Conservation (phyloP, 2,888 invertebrate species). For the Pristionchus exspectatus region DNA sequence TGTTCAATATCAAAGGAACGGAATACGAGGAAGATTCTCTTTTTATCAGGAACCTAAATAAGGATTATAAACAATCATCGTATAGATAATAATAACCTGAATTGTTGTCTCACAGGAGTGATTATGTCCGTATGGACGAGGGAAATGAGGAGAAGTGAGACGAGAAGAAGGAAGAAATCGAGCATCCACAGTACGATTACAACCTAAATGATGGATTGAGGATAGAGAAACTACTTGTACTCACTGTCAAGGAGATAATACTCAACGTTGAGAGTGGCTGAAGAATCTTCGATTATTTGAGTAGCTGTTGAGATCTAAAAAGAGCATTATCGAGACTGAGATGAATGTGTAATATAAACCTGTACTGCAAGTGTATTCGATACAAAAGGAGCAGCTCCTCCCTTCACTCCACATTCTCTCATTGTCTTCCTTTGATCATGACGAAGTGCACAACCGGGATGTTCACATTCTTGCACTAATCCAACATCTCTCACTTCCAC, state of each 20-base stretch:
- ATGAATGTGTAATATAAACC: constrained; percentile 11
- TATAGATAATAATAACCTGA: constrained; percentile 24
- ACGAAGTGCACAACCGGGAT: constrained; percentile 67
- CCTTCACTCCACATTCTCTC: constrained; percentile 60
- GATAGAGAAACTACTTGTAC: background rate
- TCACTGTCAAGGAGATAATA: constrained; percentile 63
- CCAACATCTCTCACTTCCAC: constrained; percentile 72
- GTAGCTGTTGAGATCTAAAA: constrained; percentile 67
- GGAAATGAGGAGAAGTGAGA: constrained; percentile 74
- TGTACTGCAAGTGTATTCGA: constrained; percentile 62
- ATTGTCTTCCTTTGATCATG: constrained; percentile 52
- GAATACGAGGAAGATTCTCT: constrained; percentile 47
- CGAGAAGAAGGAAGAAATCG: constrained; percentile 62
- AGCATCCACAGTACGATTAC: constrained; percentile 74
- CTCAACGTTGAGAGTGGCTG: constrained; percentile 60
- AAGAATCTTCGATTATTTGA: constrained; percentile 58
- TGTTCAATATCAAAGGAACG: constrained; percentile 24
- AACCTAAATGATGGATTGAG: constrained; percentile 63
- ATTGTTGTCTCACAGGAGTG: constrained; percentile 68
- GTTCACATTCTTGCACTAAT: constrained; percentile 61
- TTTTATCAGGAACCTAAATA: constrained; percentile 36
- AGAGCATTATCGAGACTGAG: background rate
- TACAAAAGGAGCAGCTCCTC: constrained; percentile 56
- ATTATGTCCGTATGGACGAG: constrained; percentile 71
- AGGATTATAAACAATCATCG: background rate